Base-by-base conservation (phyloP, 2,113 vertebrate genomes). In the Elephas maximus region DNA sequence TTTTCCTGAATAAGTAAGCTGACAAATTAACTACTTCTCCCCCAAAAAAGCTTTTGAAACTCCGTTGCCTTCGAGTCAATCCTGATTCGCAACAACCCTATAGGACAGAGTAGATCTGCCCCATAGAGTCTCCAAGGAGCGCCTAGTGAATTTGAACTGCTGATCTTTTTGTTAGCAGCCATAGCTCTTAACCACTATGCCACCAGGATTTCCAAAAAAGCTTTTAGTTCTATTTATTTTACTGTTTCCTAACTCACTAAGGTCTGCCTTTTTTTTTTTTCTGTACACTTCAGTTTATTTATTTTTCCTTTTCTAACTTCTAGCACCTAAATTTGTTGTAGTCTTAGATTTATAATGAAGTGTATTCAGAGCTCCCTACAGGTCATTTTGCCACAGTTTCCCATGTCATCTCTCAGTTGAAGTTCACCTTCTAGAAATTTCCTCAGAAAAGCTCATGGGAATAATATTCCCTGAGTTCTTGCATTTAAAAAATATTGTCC, bases 171-270 rank as follows among this genome's bases (percentile, higher is more conserved):
- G 37, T 37, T 37, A 37, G 37, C 37, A 37, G 37, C 37, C 37
- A 37, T 37, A 37, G 37, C 37, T 37, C 37, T 37, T 37, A 37
- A 37, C 37, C 37, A 37, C 37, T 37, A 37, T 37, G 37, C 37
- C 37, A 37, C 37, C 37, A 37, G 37, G 37, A 37, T 37, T 37
- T 37, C 0, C 12, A 77, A 93, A 71, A 93, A 95, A 82, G 60
- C 65, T 93, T 97, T 93, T 69, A 48, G 60, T 90, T 95, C 33
- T 93, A 10, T 88, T 94, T 85, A 23, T 92, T 81, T 78, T 60
- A 37, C n/a, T 86, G 17, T n/a, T 88, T 88, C 90, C 83, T 53
- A 76, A 15, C 4, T 73, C 62, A 82, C 24, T 73, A 69, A 48
- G 90, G 81, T 8, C 60, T 95, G 67, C 18, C 90, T 71, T 94